Conservation (phyloP, 2,888 invertebrate species). For the Tetanocera ferruginea region DNA sequence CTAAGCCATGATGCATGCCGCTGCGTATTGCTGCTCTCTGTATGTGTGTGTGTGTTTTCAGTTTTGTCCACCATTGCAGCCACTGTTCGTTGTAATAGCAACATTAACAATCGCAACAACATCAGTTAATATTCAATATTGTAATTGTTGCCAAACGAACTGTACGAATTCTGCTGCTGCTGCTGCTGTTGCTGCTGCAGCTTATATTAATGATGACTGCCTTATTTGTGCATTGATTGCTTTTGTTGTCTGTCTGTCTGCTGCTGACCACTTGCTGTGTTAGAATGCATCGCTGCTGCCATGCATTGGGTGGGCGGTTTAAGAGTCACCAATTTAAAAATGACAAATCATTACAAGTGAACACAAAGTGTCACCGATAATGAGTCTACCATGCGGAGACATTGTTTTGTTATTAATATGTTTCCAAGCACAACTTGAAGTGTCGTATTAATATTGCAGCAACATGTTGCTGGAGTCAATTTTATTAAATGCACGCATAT, state of each 20-base stretch:
- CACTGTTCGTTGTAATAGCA: conserved; percentile 18
- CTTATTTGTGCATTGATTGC: conserved; percentile 49
- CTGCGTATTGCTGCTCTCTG: no score
- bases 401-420: conserved; percentile 62
- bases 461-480: conserved; percentile 41
- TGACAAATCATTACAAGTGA: conserved; percentile 63
- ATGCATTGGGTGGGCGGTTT: not conserved
- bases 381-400: conserved; percentile 33
- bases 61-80: not conserved
- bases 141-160: conserved; percentile 20
- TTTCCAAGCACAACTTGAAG: conserved; percentile 62
- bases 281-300: not conserved
- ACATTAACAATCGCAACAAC: not conserved
- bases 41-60: not conserved
- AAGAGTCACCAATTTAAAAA: conserved; percentile 27
- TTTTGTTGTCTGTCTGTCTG: not conserved
- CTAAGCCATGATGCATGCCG: not conserved
- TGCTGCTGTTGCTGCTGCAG: not conserved
- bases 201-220: conserved; percentile 53
- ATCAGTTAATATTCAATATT: conserved; percentile 26
- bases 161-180: not conserved
- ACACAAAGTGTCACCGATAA: conserved; percentile 46
- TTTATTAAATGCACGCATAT: conserved; percentile 21
- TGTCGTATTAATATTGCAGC: conserved; percentile 65
- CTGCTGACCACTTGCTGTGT: conserved; percentile 13